A percentile compares a stretch with the other conserved stretches of the same genome.
Evolutionary conservation across 1,140 invertebrate genomes (phyloP).

Genomic region (Papilio machaon): DNA sequence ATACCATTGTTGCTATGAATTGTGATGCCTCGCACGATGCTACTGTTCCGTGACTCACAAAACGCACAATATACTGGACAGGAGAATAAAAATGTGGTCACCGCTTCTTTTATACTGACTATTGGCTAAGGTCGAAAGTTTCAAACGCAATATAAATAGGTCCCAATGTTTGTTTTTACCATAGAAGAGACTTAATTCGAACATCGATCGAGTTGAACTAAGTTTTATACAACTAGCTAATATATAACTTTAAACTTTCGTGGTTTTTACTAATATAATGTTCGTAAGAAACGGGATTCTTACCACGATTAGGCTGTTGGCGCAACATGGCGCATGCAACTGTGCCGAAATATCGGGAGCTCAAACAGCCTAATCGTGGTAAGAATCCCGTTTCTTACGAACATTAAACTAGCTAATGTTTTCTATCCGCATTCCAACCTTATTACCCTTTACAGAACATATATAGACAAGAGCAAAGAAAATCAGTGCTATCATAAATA

Average conservation of each 20-base stretch:
- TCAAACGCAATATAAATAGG: neutral
- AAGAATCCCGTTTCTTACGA: too few species aligned
- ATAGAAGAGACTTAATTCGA: neutral
- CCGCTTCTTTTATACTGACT: neutral
- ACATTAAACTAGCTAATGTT: too few species aligned
- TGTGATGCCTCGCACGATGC: constrained; percentile 7
- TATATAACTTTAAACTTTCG: too few species aligned
- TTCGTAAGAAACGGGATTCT: too few species aligned
- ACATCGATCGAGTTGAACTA: neutral
- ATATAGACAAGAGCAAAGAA: neutral
- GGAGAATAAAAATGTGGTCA: constrained; percentile 6
- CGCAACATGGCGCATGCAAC: too few species aligned
- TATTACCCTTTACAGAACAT: neutral
- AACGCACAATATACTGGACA: neutral
- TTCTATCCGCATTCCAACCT: neutral
- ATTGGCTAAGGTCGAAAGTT: neutral
- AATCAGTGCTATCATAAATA: neutral
- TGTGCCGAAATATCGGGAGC: too few species aligned
- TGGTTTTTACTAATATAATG: too few species aligned
- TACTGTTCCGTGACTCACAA: constrained; percentile 28
- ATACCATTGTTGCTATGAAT: constrained; percentile 29
- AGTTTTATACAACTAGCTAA: too few species aligned
- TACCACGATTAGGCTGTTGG: too few species aligned
- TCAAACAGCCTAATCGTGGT: too few species aligned
- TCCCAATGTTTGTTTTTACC: neutral